Conservation (phyloP, 2,797 vertebrate species). For the Liparis tanakae region DNA sequence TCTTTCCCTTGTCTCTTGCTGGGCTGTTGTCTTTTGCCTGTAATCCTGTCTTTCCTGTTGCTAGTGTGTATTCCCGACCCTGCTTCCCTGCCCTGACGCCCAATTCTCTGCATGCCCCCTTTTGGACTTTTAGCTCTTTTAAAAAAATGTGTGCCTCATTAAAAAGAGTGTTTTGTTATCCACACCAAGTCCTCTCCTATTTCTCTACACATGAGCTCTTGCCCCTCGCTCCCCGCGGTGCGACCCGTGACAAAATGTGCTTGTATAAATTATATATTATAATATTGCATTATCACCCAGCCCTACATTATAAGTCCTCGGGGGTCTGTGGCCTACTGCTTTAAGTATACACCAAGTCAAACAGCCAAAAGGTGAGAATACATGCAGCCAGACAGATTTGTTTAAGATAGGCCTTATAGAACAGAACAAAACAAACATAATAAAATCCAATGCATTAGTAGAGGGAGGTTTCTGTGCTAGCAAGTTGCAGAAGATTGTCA, state of each 20-base stretch:
- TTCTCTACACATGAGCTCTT: too few relatives aligned
- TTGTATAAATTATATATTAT: neutral
- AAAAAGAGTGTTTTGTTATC: too few relatives aligned
- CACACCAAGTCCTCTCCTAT: too few relatives aligned
- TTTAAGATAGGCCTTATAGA: slow-evolving; percentile 47
- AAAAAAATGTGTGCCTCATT: too few relatives aligned
- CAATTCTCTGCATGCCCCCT: too few relatives aligned
- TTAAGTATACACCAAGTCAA: slow-evolving; percentile 33
- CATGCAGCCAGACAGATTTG: slow-evolving; percentile 41
- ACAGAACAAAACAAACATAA: slow-evolving; percentile 63
- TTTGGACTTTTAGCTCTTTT: too few relatives aligned
- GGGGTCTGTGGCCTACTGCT: slow-evolving; percentile 20
- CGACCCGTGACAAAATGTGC: neutral
- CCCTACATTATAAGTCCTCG: slow-evolving; percentile 20
- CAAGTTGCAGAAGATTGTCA: slow-evolving; percentile 66
- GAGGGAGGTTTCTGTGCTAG: slow-evolving; percentile 54
- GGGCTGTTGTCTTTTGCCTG: too few relatives aligned
- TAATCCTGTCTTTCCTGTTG: too few relatives aligned
- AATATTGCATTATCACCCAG: slow-evolving; percentile 26
- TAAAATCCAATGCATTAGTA: slow-evolving; percentile 63
- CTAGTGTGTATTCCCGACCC: too few relatives aligned
- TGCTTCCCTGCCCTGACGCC: too few relatives aligned
- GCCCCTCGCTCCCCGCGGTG: too few relatives aligned
- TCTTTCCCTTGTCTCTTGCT: too few relatives aligned
- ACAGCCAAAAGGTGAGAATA: slow-evolving; percentile 35